Percentiles rank a stretch among this genome's conserved stretches.
phyloP scores from a whole-genome alignment of 2,113 vertebrate genomes.

The Plotosus lineatus region DNA sequence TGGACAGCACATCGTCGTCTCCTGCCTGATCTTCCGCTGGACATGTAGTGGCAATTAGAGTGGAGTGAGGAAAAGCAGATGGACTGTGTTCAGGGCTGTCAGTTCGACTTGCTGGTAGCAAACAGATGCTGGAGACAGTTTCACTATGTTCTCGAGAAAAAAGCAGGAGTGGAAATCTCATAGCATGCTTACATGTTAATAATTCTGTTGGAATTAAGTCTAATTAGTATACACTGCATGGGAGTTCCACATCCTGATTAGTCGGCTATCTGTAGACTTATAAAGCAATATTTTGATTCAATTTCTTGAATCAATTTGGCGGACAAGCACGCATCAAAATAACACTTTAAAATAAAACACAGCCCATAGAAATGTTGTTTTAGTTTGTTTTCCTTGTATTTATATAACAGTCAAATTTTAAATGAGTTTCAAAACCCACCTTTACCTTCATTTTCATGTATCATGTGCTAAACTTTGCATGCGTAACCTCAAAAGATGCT shows the following conservation, averaged over 20 bases:
- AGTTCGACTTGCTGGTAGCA: background rate
- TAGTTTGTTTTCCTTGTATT: no score
- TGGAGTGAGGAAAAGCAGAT: slow-evolving; percentile 30
- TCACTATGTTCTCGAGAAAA: background rate
- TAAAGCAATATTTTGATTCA: background rate
- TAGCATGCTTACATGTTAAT: background rate
- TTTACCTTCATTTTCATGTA: no score
- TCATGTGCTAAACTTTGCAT: no score
- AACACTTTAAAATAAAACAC: no score
- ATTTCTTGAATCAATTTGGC: no score
- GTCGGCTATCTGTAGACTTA: background rate
- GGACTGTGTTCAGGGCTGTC: slow-evolving; percentile 10
- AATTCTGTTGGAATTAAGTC: background rate
- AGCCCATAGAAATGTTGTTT: no score
- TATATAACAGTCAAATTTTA: no score
- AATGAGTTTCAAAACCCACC: no score
- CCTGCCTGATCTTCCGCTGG: slow-evolving; percentile 8
- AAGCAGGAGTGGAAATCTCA: background rate
- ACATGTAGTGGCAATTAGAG: slow-evolving; percentile 15
- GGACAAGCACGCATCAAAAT: no score
- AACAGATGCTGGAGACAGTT: slow-evolving; percentile 10
- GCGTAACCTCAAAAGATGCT: no score
- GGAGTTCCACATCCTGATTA: no score
- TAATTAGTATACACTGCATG: no score
- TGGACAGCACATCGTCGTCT: slow-evolving; percentile 8